phyloP scores from a whole-genome alignment of 1,140 invertebrate species.

The Musca vetustissima region DNA sequence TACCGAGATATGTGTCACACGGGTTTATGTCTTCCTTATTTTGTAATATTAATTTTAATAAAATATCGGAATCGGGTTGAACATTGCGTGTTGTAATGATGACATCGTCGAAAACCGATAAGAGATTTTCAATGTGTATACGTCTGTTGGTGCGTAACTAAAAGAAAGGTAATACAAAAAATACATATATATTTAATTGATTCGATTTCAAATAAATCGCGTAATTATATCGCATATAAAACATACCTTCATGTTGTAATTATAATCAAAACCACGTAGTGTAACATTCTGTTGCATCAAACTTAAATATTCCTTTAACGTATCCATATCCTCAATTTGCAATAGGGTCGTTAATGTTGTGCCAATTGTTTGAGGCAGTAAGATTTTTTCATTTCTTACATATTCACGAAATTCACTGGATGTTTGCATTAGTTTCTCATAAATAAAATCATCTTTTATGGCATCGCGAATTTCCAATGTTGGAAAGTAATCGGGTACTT shows the following conservation, averaged over 20 bases:
- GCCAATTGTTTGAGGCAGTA: constrained; percentile 7
- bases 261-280: not conserved
- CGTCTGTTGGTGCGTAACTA: constrained; percentile 29
- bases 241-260: constrained; percentile 21
- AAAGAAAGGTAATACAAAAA: too few relatives aligned
- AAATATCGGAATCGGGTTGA: not conserved
- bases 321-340: constrained; percentile 26
- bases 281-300: constrained; percentile 22
- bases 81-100: constrained; percentile 37
- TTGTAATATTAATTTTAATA: constrained; percentile 5
- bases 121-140: constrained; percentile 38
- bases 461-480: constrained; percentile 18
- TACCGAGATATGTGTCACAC: constrained; percentile 40
- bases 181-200: too few relatives aligned
- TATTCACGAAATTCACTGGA: constrained; percentile 22
- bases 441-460: constrained; percentile 15
- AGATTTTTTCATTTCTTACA: not conserved
- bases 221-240: too few relatives aligned
- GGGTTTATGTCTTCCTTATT: constrained; percentile 30
- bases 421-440: constrained; percentile 10
- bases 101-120: constrained; percentile 43
- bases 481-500: not conserved
- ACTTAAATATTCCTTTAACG: not conserved
- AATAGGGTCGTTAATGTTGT: constrained; percentile 8
- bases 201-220: too few relatives aligned